Evolutionary conservation across 1,140 invertebrate species (phyloP).

Genomic region (Aphis craccivora): DNA sequence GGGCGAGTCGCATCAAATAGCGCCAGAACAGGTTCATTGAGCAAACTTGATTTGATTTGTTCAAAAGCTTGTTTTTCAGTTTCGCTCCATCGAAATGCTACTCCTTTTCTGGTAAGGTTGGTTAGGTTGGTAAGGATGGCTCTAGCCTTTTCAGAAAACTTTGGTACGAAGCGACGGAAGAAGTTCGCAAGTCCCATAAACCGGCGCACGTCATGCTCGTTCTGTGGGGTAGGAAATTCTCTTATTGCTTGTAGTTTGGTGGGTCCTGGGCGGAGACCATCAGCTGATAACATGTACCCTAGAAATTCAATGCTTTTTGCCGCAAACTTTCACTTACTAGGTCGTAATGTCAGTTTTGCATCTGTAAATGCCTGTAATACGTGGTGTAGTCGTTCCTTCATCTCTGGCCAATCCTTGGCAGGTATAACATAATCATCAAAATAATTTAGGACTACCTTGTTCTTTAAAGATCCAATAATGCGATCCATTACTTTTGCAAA

Average conservation of each 20-base stretch:
- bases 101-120: not conserved
- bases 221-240: not conserved
- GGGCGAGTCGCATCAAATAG: not conserved
- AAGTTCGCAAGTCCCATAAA: slow-evolving; percentile 27
- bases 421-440: slow-evolving; percentile 43
- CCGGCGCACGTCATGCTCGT: not conserved
- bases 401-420: not conserved
- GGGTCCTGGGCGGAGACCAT: not conserved
- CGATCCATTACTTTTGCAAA: slow-evolving; percentile 54
- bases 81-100: not conserved
- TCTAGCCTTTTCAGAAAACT: not conserved
- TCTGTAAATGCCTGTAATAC: not conserved
- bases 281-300: not conserved
- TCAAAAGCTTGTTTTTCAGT: not conserved
- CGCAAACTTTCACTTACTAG: not conserved
- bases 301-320: not conserved
- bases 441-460: not conserved
- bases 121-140: too few species aligned
- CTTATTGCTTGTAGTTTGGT: not conserved
- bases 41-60: slow-evolving; percentile 44
- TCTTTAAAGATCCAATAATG: not conserved
- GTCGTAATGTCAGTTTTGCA: not conserved
- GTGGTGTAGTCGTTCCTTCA: not conserved
- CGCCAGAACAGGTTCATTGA: not conserved
- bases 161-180: not conserved